Evolutionary conservation across 2,888 invertebrate species (phyloP), one percentile per base, ranked within the genome.

Genomic region (Liposcelis brunnea): DNA sequence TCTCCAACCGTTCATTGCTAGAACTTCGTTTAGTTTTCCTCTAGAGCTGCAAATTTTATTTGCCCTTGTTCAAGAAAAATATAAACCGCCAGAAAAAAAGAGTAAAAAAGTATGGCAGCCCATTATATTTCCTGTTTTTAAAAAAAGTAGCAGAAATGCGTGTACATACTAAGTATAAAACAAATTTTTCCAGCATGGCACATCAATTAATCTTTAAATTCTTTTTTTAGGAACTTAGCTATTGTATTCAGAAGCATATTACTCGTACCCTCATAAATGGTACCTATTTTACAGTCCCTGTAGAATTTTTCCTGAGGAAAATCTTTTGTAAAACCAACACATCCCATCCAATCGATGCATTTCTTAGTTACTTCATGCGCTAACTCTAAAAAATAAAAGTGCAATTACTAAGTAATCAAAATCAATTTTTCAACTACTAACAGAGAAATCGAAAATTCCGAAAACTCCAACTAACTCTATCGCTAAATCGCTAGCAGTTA

Each of bases 311-410:
- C 94, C 55, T 93, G 83, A 0, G 91, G 91, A 61, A 86, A 93
- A 57, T 90, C 90, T 55, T 80, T 83, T 1, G 91, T 91, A 64
- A 89, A 94, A 15, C 94, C 95, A 16, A 95, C 90, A 8, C 94
- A 94, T 1, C 94, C 94, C 85, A 95, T 85, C 75, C 89, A 90
- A 61, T 95, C 94, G 50, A 95, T 82, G 64, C 93, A 91, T 60
- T 90, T 91, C 12, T 85, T 80, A 26, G 91, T 86, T 2, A 85
- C 75, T 50, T 74, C 72, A 52, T 86, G 80, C 1, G 93, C 94
- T 42, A 86, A 80, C 72, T 91, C 83, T 60, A 70, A 49, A 55
- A 56, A 48, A 15, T 1, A 45, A 46, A 45, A 45, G 52, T n/a
- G 42, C 40, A 4, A 33, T 45, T 33, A 18, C n/a, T 19, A 16